Percentiles rank a stretch among this genome's conserved stretches.
Conservation (phyloP, 1,140 invertebrate species). For the Dysdera silvatica region DNA sequence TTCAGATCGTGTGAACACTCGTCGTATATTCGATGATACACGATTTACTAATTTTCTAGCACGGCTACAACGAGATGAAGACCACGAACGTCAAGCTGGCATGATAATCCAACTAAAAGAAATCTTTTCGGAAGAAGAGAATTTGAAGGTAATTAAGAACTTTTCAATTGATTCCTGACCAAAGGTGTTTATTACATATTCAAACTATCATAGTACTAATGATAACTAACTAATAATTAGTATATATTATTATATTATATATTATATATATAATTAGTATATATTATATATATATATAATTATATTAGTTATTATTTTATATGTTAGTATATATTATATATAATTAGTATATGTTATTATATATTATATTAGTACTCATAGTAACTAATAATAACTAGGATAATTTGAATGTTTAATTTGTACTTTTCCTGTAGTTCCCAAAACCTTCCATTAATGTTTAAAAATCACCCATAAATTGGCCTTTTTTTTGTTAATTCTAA, state of each 20-base stretch:
- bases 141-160: conserved; percentile 39
- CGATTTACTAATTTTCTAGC: conserved; percentile 36
- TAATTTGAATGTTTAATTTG: too few species aligned
- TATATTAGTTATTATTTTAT: background rate
- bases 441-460: too few species aligned
- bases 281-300: background rate
- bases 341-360: too few species aligned
- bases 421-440: too few species aligned
- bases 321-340: background rate
- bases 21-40: conserved; percentile 43
- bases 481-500: too few species aligned
- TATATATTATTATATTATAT: background rate
- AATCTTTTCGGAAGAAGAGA: conserved; percentile 35
- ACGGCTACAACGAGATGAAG: conserved; percentile 36
- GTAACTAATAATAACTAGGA: too few species aligned
- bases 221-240: background rate
- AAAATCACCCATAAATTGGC: too few species aligned
- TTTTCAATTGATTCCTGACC: too few species aligned
- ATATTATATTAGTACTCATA: too few species aligned
- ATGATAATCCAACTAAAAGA: conserved; percentile 37
- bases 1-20: conserved; percentile 13
- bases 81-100: conserved; percentile 36
- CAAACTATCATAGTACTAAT: background rate
- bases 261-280: background rate
- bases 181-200: background rate